phyloP scores from a whole-genome alignment of 1,140 invertebrate species.

The Drosophila nebulosa region DNA sequence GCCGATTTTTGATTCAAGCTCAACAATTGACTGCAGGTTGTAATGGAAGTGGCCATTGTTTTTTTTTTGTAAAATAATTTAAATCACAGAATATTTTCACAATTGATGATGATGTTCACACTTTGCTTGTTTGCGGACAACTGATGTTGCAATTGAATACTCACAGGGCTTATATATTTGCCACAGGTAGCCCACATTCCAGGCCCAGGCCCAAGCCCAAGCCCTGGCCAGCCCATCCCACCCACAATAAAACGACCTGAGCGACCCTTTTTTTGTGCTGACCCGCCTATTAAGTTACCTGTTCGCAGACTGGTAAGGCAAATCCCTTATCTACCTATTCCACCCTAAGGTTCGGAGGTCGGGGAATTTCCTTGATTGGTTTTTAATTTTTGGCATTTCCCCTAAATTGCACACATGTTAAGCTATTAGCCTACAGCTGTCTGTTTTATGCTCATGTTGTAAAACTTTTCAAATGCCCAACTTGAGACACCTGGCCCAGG shows the following conservation, averaged over 20 bases:
- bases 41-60: constrained; percentile 32
- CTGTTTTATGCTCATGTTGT: not conserved
- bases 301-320: not conserved
- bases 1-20: constrained; percentile 3
- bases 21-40: constrained; percentile 38
- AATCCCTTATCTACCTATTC: constrained; percentile 8
- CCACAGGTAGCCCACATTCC: constrained; percentile 17
- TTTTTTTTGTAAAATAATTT: too few species aligned
- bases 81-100: not conserved
- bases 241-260: not conserved
- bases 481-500: not conserved
- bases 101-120: not conserved
- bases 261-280: not conserved
- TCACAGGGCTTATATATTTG: constrained; percentile 26
- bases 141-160: constrained; percentile 18
- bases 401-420: constrained; percentile 20
- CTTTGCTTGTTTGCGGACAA: constrained; percentile 31
- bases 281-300: not conserved
- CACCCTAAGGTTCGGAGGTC: constrained; percentile 1
- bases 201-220: not conserved
- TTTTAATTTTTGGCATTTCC: constrained; percentile 53
- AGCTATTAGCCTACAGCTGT: not conserved
- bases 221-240: too few species aligned
- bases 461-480: not conserved
- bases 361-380: constrained; percentile 42